Evolutionary conservation across 2,888 invertebrate species (phyloP).

Genomic region (Ypsolopha sequella): DNA sequence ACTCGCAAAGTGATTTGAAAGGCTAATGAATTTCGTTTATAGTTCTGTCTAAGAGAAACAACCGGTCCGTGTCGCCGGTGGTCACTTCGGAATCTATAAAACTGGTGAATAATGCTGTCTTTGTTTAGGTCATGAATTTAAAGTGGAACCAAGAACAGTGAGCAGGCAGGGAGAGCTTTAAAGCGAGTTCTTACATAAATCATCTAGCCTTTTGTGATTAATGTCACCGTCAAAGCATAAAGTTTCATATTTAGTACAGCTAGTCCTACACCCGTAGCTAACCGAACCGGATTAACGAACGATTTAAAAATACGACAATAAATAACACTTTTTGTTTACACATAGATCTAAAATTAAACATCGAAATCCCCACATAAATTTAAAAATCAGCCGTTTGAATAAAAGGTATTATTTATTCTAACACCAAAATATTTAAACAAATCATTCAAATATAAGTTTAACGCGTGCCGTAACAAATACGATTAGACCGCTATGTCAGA

Average conservation of each 20-base stretch:
- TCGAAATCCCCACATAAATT: constrained; percentile 57
- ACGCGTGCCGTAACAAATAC: constrained; percentile 60
- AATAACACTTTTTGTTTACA: constrained; percentile 59
- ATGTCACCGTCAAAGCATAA: constrained; percentile 59
- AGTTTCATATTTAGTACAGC: constrained; percentile 64
- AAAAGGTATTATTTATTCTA: constrained; percentile 17
- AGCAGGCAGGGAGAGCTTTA: constrained; percentile 2
- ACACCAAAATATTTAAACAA: constrained; percentile 57
- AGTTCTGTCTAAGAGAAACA: too few relatives aligned
- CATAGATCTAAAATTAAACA: constrained; percentile 53
- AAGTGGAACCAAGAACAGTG: constrained; percentile 9
- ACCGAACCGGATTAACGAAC: constrained; percentile 37
- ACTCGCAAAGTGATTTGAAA: too few relatives aligned
- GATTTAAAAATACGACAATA: constrained; percentile 43
- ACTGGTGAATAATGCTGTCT: constrained; percentile 32
- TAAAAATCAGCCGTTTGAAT: constrained; percentile 25
- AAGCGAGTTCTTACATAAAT: constrained; percentile 37
- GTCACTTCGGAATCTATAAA: constrained; percentile 37
- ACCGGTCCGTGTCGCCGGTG: constrained; percentile 12
- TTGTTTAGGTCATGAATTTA: constrained; percentile 32
- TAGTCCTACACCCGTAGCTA: constrained; percentile 26
- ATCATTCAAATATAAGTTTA: constrained; percentile 58
- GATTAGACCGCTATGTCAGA: constrained; percentile 48
- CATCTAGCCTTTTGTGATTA: constrained; percentile 61
- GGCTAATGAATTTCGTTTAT: too few relatives aligned